These are phyloP conservation scores for Drosophila putrida DNA, from an alignment of 2,888 invertebrate species.

Conservation along the genomic window DNA sequence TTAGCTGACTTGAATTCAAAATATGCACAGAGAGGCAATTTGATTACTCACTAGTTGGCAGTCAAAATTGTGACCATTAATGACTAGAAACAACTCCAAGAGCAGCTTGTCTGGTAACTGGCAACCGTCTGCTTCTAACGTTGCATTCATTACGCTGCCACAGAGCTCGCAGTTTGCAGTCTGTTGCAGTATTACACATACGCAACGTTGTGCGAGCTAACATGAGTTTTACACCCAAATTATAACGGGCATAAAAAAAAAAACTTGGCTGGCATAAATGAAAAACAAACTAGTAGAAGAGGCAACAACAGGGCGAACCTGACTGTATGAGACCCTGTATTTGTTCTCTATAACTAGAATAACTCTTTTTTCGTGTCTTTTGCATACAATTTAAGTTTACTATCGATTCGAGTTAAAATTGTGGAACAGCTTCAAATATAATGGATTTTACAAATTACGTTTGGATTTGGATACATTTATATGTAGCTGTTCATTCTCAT, in stretches of 20 bases:
- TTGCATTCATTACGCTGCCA: conserved; percentile 16
- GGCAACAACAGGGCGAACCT: too few relatives aligned
- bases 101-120: background rate
- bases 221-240: conserved; percentile 33
- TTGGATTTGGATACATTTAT: too few relatives aligned
- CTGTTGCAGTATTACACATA: conserved; percentile 51
- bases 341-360: too few relatives aligned
- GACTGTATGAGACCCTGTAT: too few relatives aligned
- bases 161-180: background rate
- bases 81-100: conserved; percentile 3
- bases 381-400: too few relatives aligned
- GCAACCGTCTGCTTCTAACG: background rate
- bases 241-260: conserved; percentile 22
- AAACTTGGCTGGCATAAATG: conserved; percentile 22
- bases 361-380: too few relatives aligned
- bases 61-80: conserved; percentile 21
- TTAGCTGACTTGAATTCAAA: background rate
- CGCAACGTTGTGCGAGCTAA: conserved; percentile 46
- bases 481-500: too few relatives aligned
- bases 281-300: conserved; percentile 20
- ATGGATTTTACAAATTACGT: too few relatives aligned
- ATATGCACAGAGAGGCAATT: conserved; percentile 2
- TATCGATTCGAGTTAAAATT: too few relatives aligned
- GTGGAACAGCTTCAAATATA: too few relatives aligned
- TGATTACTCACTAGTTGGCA: conserved; percentile 6